Evolutionary conservation across 2,797 vertebrate species (phyloP).

Genomic region (Poeciliopsis gracilis): DNA sequence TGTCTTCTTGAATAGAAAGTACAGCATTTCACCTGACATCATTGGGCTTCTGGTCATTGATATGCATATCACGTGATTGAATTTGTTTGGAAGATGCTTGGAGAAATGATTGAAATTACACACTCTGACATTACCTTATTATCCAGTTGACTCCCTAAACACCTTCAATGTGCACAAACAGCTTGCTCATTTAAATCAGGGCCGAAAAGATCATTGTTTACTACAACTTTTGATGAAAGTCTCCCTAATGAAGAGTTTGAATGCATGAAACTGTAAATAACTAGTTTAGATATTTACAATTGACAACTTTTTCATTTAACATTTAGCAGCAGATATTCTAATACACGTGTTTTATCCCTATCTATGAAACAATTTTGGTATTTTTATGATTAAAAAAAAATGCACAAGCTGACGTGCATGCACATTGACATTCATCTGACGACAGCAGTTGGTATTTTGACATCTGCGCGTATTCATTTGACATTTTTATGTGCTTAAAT

Average conservation of each 20-base stretch:
- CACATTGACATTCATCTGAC: slow-evolving; percentile 25
- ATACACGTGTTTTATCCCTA: slow-evolving; percentile 15
- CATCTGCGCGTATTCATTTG: slow-evolving; percentile 65
- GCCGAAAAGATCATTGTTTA: neutral
- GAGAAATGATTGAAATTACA: neutral
- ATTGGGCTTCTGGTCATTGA: no score
- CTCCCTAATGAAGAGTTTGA: neutral
- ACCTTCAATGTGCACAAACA: neutral
- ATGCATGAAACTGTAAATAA: neutral
- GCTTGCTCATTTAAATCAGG: neutral
- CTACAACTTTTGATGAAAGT: neutral
- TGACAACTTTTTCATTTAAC: slow-evolving; percentile 1
- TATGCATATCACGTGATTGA: neutral
- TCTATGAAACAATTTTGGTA: slow-evolving; percentile 25
- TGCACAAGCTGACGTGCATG: slow-evolving; percentile 2
- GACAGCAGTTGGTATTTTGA: slow-evolving; percentile 59
- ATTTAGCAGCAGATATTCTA: neutral
- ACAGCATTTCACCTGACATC: neutral
- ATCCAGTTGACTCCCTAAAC: neutral
- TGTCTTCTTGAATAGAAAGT: slow-evolving; percentile 1
- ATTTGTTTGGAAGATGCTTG: neutral
- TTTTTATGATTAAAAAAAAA: slow-evolving; percentile 9
- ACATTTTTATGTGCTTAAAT: slow-evolving; percentile 63
- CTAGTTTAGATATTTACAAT: neutral
- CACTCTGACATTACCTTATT: neutral